A percentile compares a stretch with the other conserved stretches of the same genome.
Conservation (phyloP, 2,113 vertebrate species). For the Noctilio leporinus region DNA sequence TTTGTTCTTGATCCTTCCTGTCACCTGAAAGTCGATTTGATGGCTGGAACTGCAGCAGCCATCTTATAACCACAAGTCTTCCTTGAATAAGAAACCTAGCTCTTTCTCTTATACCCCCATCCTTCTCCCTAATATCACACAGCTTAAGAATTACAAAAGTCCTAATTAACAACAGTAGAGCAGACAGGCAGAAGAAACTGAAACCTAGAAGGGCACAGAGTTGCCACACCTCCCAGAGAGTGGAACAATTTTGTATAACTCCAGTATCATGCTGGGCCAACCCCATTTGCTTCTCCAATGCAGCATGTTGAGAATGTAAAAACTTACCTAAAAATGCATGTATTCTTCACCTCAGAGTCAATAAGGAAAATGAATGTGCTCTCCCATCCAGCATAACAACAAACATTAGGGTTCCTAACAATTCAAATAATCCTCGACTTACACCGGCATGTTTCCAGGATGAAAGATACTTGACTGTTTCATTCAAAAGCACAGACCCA, state of each 20-base stretch:
- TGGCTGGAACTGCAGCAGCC: not conserved
- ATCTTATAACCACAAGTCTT: not conserved
- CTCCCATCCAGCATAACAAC: not conserved
- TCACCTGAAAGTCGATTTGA: not conserved
- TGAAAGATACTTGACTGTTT: not conserved
- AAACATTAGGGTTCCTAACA: not conserved
- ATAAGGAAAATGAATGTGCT: conserved; percentile 24
- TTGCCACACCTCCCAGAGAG: not conserved
- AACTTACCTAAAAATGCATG: conserved; percentile 34
- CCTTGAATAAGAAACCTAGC: not conserved
- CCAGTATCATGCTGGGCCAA: not conserved
- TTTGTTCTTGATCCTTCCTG: not conserved
- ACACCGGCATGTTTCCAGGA: not conserved
- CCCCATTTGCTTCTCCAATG: not conserved
- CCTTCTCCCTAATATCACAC: not conserved
- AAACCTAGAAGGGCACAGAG: not conserved
- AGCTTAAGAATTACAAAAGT: not conserved
- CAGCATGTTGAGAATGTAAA: conserved; percentile 1
- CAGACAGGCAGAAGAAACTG: not conserved
- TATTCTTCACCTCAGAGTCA: conserved; percentile 45
- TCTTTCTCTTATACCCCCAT: not conserved
- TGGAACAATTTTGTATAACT: conserved; percentile 4
- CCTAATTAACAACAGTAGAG: not conserved
- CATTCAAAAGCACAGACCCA: not conserved
- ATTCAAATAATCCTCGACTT: not conserved